phyloP scores from a whole-genome alignment of 2,113 vertebrate genomes.

The Nothoprocta perdicaria region DNA sequence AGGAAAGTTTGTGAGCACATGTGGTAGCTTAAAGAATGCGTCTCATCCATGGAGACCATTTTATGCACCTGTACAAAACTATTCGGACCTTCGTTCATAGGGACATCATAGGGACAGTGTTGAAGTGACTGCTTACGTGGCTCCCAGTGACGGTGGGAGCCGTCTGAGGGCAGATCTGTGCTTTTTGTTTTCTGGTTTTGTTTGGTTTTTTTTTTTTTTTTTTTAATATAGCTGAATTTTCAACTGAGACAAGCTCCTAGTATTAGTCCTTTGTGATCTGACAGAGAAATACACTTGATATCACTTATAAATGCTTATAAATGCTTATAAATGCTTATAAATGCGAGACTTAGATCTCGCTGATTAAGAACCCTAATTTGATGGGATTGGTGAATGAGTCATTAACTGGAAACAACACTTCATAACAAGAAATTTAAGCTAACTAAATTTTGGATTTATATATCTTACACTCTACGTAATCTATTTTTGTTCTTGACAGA shows the following conservation, averaged over 20 bases:
- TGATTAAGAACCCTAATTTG: not conserved
- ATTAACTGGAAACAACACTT: not conserved
- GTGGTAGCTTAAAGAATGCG: not conserved
- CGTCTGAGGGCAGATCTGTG: not conserved
- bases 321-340: not conserved
- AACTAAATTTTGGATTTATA: not conserved
- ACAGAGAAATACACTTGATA: not conserved
- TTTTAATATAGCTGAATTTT: not conserved
- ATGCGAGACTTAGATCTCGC: not conserved
- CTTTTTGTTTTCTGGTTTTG: not conserved
- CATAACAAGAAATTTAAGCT: not conserved
- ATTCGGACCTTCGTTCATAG: not conserved
- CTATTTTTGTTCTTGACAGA: not conserved
- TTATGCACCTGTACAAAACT: not conserved
- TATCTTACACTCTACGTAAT: not conserved
- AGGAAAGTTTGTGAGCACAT: not conserved
- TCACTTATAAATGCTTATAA: not conserved
- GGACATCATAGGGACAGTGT: not conserved
- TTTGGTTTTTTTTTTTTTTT: too few relatives aligned
- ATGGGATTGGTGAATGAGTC: not conserved
- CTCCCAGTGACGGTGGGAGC: not conserved
- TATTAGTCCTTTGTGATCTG: not conserved
- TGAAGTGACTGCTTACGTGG: not conserved
- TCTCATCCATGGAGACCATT: not conserved
- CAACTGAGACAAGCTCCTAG: not conserved